These are phyloP conservation scores for Cryptus armator DNA, from an alignment of 2,888 invertebrate species.

Conservation along the genomic window DNA sequence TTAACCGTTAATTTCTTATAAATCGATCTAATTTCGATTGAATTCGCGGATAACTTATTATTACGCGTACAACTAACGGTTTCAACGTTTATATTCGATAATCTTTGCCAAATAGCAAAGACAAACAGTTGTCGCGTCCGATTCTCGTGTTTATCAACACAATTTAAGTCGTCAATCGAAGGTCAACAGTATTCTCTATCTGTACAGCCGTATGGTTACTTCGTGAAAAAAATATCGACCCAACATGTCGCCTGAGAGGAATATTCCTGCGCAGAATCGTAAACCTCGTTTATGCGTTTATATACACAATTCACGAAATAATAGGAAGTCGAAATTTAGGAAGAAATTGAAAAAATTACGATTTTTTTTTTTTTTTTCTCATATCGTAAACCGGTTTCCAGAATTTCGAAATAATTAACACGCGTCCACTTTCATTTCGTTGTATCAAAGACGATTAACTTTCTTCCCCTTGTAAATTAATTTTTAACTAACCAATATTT, in stretches of 20 bases:
- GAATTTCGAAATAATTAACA: conserved; percentile 9
- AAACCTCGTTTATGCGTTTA: neutral
- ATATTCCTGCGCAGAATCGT: conserved; percentile 52
- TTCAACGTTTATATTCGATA: neutral
- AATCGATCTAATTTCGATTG: neutral
- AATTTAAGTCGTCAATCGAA: conserved; percentile 2
- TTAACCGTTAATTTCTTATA: neutral
- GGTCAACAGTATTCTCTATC: conserved; percentile 26
- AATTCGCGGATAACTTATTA: neutral
- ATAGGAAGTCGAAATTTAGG: neutral
- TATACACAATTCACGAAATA: neutral
- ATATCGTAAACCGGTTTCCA: conserved; percentile 2
- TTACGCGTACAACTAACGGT: neutral
- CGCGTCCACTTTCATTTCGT: conserved; percentile 17
- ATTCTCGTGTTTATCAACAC: conserved; percentile 41
- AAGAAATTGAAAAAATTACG: neutral
- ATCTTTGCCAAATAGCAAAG: neutral
- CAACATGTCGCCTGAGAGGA: conserved; percentile 17
- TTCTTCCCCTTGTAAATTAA: neutral
- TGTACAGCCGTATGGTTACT: conserved; percentile 35
- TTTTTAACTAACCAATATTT: neutral
- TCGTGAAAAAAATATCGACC: conserved; percentile 57
- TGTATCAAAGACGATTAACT: conserved; percentile 12
- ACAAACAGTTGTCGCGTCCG: neutral
- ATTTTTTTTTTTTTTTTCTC: neutral